A percentile compares a stretch with the other conserved stretches of the same genome.
Evolutionary conservation across 2,113 vertebrate genomes (phyloP).

Genomic region (Indri indri): DNA sequence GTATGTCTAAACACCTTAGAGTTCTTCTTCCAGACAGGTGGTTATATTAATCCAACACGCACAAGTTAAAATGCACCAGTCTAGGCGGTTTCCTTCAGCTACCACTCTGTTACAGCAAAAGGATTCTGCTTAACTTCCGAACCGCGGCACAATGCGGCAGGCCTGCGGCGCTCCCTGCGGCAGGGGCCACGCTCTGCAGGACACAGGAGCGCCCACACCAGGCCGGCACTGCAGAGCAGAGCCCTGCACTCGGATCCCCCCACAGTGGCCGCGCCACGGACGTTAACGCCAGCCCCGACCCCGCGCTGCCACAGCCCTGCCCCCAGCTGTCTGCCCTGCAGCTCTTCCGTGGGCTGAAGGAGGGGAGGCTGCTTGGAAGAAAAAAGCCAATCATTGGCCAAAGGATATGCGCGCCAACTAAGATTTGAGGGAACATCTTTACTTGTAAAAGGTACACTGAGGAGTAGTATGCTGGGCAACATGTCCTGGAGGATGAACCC

Average conservation of each 20-base stretch:
- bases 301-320: background rate
- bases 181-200: background rate
- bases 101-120: background rate
- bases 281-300: background rate
- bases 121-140: background rate
- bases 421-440: background rate
- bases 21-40: background rate
- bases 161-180: background rate
- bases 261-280: background rate
- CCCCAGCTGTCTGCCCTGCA: background rate
- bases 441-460: background rate
- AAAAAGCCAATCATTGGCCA: background rate
- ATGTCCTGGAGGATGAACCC: background rate
- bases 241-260: background rate
- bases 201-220: background rate
- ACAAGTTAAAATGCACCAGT: background rate
- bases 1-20: background rate
- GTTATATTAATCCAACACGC: background rate
- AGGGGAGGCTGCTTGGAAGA: background rate
- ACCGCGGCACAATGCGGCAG: background rate
- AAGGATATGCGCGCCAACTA: background rate
- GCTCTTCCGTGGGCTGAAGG: background rate
- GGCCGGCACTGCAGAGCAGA: background rate
- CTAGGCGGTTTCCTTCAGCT: background rate
- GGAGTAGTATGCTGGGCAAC: background rate